These are phyloP conservation scores for Acanthosepion lycidas DNA, from an alignment of 2,888 invertebrate genomes.

Conservation along the genomic window DNA sequence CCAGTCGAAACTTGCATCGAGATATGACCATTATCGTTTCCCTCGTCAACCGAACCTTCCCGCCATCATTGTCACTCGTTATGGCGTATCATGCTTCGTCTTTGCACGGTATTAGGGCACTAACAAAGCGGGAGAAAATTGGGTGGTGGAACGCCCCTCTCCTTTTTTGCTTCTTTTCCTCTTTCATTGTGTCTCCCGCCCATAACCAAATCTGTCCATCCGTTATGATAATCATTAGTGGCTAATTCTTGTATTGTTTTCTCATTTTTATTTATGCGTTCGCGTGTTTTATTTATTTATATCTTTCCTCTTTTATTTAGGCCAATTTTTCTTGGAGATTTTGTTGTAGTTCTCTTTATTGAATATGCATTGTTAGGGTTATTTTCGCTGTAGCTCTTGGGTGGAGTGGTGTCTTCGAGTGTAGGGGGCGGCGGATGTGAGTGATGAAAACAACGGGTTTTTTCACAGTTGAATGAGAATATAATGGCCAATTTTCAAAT, in stretches of 20 bases:
- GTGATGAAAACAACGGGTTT: constrained; percentile 6
- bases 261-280: neutral
- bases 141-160: neutral
- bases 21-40: neutral
- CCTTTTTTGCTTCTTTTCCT: neutral
- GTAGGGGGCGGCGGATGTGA: neutral
- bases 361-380: neutral
- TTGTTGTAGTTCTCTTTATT: neutral
- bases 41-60: neutral
- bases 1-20: neutral
- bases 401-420: neutral
- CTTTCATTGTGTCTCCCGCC: neutral
- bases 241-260: neutral
- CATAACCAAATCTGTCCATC: neutral
- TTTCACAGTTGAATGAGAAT: neutral
- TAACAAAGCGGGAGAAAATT: neutral
- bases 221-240: neutral
- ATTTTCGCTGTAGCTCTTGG: neutral
- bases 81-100: neutral
- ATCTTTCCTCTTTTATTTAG: neutral
- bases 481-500: neutral
- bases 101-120: neutral
- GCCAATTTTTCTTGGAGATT: neutral
- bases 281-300: neutral
- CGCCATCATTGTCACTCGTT: neutral